Evolutionary conservation across 2,888 invertebrate species (phyloP), one percentile per base, ranked within the genome.

Genomic region (Aricia artaxerxes): DNA sequence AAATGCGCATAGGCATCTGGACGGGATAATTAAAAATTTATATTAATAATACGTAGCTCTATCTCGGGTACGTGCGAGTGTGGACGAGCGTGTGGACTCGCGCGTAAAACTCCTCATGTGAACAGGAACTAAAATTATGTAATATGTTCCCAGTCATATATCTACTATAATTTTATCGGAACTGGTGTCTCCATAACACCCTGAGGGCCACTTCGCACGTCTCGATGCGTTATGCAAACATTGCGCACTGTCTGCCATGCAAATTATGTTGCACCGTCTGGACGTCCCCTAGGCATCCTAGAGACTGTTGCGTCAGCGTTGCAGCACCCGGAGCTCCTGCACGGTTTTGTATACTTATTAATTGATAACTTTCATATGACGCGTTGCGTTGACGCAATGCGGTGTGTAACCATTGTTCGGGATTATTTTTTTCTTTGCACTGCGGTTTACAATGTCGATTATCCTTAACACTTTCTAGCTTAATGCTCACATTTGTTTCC

Each of bases 201-300:
- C 64, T 64, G 11, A 24, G 31, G 64, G 9, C 31, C 24, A 64
- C 11, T 31, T 31, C 64, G 24, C 24, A 31, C 64, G 35, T 69
- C 31, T 24, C 64, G 35, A 35, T 35, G 35, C 1, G 35, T 16
- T 35, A 69, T 35, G 69, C 35, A 35, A 35, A 69, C 31, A 24
- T 60, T 60, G 60, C 61, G 24, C 61, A 61, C 24, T 61, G 24
- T 31, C 31, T 11, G 31, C 31, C 31, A 38, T 69, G 13, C 35
- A 69, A 69, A 69, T 69, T 69, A 69, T 35, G 13, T 64, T 69
- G 69, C 7, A 3, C 69, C 31, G 64, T 64, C 64, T 64, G 64
- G 64, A 64, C 64, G 64, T 64, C 64, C 9, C 31, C 64, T 31
- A 31, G 7, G 64, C 31, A 61, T 24, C 61, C 7, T 61, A 61